Evolutionary conservation across 1,140 invertebrate genomes (phyloP), one percentile per base, ranked within the genome.

Genomic region (Psilanteris sp.): DNA sequence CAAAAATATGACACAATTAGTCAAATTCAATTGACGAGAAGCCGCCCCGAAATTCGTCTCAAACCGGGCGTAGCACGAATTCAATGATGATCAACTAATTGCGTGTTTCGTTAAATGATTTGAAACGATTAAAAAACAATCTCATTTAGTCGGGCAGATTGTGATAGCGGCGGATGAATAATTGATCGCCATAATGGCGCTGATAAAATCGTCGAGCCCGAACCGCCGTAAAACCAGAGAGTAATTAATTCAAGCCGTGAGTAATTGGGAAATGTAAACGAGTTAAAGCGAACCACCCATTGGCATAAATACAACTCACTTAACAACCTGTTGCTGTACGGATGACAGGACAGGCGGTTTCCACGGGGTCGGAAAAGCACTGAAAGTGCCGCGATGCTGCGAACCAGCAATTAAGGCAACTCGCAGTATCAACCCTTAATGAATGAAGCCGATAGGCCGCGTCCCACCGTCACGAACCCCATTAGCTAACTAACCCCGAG

Each of bases 401-500:
- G 81, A 86, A 83, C 82, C 79, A 85, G 83, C 85, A 88, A 88
- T 88, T 88, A 88, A 87, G 82, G 82, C 84, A 48, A 59, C 57
- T 62, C 50, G 68, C 57, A 64, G 50, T 62, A 87, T 88, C 85
- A 88, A 85, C 86, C 85, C 82, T 86, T 88, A 88, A 88, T 87
- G 85, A 88, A 88, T 87, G 82, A 88, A 86, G 81, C 85, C 79
- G 81, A 77, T 81, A 72, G 74, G 77, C 80, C 76, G 75, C 73
- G 71, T 77, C 79, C 72, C 80, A 78, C 79, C 79, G 77, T 79
- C 71, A 77, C 75, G 71, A 84, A 82, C 82, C 82, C 85, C 84
- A 87, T 87, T 87, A 87, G 85, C 85, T 87, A 88, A 87, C 86
- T 87, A 88, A 87, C 85, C 84, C 86, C 83, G 82, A 85, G 86